Base-by-base conservation (phyloP, 2,113 vertebrate genomes). In the Dasyprocta punctata region DNA sequence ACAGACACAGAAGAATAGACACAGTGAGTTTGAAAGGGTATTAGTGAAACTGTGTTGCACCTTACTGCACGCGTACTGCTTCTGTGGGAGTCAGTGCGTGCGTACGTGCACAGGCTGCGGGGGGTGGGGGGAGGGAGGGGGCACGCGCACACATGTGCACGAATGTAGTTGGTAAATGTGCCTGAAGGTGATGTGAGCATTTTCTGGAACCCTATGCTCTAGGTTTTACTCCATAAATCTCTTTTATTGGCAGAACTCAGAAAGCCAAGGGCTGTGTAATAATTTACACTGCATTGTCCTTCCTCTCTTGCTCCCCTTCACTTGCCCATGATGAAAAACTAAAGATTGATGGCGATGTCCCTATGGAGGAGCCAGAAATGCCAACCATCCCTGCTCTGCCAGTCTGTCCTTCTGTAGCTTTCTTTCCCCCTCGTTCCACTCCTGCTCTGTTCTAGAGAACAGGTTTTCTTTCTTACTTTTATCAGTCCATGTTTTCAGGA, bases 171-270 rank as follows among this genome's bases (percentile, higher is more conserved):
- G 65, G 60, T 69, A 93, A 80, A 52, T 60, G 75, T 61, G 47
- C 63, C 86, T 87, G 83, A 78, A 97, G 96, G 95, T 78, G 52
- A 52, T 92, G 24, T 41, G 94, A 95, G 90, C 85, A 67, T 95
- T 97, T 97, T 86, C 92, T 78, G 83, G 92, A 97, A 92, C n/a
- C 5, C 54, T 81, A 16, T 77, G 93, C 89, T 95, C 38, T 16
- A 89, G 73, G 77, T 85, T 96, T 94, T 81, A 85, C 90, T 78
- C 71, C 90, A 96, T 98, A 95, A 98, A 97, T 97, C 93, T 95
- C 92, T 86, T 96, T 97, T 85, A 75, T 63, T 92, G 73, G 65
- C 5, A 1, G 71, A 52, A 19, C 54, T 86, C 75, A 78, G 92
- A 97, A 93, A 97, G 71, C 93, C 91, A 87, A 95, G 89, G 89